phyloP scores from a whole-genome alignment of 92 coral and sea anemone genomes.

The Siderastrea radians region DNA sequence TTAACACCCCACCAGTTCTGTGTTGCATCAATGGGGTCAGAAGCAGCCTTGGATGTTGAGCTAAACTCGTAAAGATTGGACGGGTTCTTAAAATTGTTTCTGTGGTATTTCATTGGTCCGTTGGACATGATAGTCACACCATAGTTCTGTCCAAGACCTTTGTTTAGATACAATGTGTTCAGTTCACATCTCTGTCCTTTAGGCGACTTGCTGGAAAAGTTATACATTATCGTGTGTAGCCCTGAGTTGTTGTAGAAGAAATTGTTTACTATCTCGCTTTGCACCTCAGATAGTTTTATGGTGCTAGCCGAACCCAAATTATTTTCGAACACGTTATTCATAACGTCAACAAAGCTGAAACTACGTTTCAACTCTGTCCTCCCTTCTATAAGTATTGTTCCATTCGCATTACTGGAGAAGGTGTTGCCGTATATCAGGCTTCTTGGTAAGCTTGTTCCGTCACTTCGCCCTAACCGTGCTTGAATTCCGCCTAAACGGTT shows the following conservation, averaged over 20 bases:
- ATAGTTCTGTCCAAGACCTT: constrained; percentile 53
- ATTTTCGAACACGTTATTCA: constrained; percentile 40
- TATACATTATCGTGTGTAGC: constrained; percentile 44
- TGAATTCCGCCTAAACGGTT: constrained; percentile 65
- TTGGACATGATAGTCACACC: constrained; percentile 69
- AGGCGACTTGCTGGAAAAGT: constrained; percentile 6
- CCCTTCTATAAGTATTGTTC: constrained; percentile 25
- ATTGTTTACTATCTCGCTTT: constrained; percentile 44
- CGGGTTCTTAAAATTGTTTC: constrained; percentile 72
- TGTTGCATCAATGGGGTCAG: constrained; percentile 50
- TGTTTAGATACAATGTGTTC: constrained; percentile 65
- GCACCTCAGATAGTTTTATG: constrained; percentile 42
- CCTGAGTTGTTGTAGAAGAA: constrained; percentile 78
- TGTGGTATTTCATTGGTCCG: constrained; percentile 72
- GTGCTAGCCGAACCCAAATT: constrained; percentile 53
- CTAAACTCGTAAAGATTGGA: constrained; percentile 71
- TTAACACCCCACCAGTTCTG: constrained; percentile 81
- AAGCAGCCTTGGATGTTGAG: constrained; percentile 34
- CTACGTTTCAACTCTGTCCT: background rate
- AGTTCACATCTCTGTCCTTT: constrained; percentile 50
- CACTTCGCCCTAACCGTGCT: constrained; percentile 32
- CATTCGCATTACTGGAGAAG: constrained; percentile 56
- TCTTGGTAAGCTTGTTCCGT: constrained; percentile 22
- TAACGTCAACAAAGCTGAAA: constrained; percentile 17
- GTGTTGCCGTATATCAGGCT: constrained; percentile 69